Evolutionary conservation across 2,797 vertebrate species (phyloP).

Genomic region (Podarcis siculus): DNA sequence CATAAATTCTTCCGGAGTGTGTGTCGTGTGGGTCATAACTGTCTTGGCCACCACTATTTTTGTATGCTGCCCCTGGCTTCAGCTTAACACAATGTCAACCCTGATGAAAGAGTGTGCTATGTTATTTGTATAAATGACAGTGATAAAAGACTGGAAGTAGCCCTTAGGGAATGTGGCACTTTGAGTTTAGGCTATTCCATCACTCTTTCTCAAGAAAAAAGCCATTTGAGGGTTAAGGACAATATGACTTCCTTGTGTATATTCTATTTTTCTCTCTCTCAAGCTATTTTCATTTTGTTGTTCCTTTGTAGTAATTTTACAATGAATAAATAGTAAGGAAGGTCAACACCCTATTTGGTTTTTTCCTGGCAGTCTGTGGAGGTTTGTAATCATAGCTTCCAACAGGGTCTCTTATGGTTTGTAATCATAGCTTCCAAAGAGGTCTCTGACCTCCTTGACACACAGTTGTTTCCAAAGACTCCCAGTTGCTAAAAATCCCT

Average conservation of each 20-base stretch:
- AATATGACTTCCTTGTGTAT: not conserved
- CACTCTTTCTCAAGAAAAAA: slow-evolving; percentile 1
- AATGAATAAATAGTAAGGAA: slow-evolving; percentile 54
- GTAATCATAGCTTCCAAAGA: slow-evolving; percentile 55
- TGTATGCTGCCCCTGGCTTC: not conserved
- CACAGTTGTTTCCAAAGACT: slow-evolving; percentile 39
- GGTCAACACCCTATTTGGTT: slow-evolving; percentile 46
- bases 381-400: slow-evolving; percentile 59
- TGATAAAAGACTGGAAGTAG: fast-evolving
- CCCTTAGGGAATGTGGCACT: slow-evolving; percentile 15
- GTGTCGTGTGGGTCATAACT: not conserved
- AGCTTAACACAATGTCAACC: not conserved
- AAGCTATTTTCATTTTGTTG: slow-evolving; percentile 32
- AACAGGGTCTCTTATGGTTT: slow-evolving; percentile 51
- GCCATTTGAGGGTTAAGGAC: slow-evolving; percentile 10
- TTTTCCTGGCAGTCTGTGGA: slow-evolving; percentile 44
- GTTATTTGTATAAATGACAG: not conserved
- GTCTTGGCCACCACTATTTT: not conserved
- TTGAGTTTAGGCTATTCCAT: not conserved
- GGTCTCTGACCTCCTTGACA: slow-evolving; percentile 60
- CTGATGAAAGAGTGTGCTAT: not conserved
- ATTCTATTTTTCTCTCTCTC: slow-evolving; percentile 12
- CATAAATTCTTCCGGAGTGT: not conserved
- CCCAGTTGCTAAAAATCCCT: slow-evolving; percentile 16
- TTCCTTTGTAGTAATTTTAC: slow-evolving; percentile 41